phyloP scores from a whole-genome alignment of 2,888 invertebrate species.

The Andricus quercusramuli region DNA sequence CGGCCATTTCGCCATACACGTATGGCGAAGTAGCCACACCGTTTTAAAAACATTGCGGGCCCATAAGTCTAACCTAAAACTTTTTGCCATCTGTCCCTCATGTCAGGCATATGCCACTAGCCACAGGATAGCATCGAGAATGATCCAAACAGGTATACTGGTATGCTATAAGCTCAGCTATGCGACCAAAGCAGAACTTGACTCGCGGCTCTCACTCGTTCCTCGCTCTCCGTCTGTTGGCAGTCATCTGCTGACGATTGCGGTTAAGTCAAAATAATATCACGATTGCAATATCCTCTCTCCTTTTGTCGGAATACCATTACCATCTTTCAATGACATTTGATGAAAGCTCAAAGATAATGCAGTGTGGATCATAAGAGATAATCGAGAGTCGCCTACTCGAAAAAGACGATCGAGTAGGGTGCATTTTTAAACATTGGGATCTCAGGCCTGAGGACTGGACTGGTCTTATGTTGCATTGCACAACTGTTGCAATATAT shows the following conservation, averaged over 20 bases:
- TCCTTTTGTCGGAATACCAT: constrained; percentile 43
- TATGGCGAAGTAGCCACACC: constrained; percentile 24
- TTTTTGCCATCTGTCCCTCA: constrained; percentile 68
- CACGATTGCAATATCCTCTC: constrained; percentile 56
- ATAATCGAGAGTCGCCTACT: constrained; percentile 11
- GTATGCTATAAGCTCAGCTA: constrained; percentile 19
- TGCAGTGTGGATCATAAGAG: constrained; percentile 22
- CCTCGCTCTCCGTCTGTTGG: constrained; percentile 74
- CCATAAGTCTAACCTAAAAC: constrained; percentile 45
- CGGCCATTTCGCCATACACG: no score
- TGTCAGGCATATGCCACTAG: constrained; percentile 70
- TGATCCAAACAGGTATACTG: constrained; percentile 12
- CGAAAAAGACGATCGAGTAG: background rate
- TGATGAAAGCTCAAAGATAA: constrained; percentile 20
- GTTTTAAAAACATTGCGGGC: constrained; percentile 45
- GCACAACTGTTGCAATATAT: constrained; percentile 19
- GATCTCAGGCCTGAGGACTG: background rate
- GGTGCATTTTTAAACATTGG: constrained; percentile 12
- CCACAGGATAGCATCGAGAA: constrained; percentile 41
- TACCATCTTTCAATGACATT: background rate
- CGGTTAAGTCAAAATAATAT: constrained; percentile 70
- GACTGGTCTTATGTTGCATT: background rate
- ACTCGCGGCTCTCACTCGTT: constrained; percentile 59
- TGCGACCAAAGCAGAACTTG: background rate
- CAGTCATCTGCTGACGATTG: constrained; percentile 70